phyloP scores from a whole-genome alignment of 64 coral and sea anemone genomes.

The Stichodactyla helianthus region DNA sequence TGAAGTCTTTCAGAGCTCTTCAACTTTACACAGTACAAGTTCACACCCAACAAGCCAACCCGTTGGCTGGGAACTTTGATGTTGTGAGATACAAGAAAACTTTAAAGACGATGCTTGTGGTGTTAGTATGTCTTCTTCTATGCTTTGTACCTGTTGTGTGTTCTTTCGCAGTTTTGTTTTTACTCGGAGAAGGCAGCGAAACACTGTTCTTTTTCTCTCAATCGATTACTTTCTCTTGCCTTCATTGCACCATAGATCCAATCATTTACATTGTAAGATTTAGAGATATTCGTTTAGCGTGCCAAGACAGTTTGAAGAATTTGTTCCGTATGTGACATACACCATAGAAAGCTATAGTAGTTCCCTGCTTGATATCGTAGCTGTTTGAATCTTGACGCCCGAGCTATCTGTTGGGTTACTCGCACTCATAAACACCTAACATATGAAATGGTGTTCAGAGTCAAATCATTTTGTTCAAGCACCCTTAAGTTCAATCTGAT shows the following conservation, averaged over 20 bases:
- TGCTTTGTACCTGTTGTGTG: not conserved
- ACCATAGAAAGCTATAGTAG: too few species aligned
- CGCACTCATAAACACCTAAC: too few species aligned
- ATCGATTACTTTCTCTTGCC: not conserved
- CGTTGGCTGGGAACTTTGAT: slow-evolving; percentile 5
- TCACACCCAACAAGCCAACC: not conserved
- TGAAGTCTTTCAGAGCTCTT: not conserved
- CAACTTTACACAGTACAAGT: not conserved
- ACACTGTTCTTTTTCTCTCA: not conserved
- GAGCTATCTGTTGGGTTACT: too few species aligned
- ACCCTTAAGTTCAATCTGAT: too few species aligned
- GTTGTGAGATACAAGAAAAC: slow-evolving; percentile 11
- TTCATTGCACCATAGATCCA: not conserved
- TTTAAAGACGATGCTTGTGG: not conserved
- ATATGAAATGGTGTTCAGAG: too few species aligned
- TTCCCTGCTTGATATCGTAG: too few species aligned
- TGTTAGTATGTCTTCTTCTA: not conserved
- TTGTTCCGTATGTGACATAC: too few species aligned
- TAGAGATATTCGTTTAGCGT: not conserved
- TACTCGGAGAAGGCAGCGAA: not conserved
- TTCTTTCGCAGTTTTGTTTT: not conserved
- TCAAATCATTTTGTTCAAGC: too few species aligned
- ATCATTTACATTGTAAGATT: not conserved
- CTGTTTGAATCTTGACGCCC: too few species aligned
- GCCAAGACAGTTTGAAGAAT: not conserved